Evolutionary conservation across 2,888 invertebrate genomes (phyloP).

Genomic region (Dolomedes plantarius): DNA sequence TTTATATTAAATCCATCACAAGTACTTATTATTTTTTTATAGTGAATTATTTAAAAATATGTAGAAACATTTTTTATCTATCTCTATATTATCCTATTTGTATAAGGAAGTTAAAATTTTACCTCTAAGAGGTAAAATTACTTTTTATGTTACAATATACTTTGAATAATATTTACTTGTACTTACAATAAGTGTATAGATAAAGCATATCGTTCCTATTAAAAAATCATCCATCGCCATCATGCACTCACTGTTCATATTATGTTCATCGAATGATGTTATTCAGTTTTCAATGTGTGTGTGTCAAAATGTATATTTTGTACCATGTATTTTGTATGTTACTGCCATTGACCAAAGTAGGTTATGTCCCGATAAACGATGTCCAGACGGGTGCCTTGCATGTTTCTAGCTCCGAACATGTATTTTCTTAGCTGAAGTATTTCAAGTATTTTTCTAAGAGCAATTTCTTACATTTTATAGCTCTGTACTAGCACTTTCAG

Average conservation of each 20-base stretch:
- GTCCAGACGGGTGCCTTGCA: conserved; percentile 49
- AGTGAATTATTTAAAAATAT: too few species aligned
- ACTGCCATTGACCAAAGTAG: conserved; percentile 12
- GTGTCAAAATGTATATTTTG: background rate
- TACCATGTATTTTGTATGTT: conserved; percentile 1
- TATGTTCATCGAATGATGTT: background rate
- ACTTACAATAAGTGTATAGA: too few species aligned
- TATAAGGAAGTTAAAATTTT: too few species aligned
- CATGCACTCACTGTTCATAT: background rate
- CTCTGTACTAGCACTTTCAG: background rate
- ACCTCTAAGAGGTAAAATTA: too few species aligned
- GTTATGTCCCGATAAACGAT: background rate
- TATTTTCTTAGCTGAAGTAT: background rate
- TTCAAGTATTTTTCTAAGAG: background rate
- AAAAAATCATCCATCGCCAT: too few species aligned
- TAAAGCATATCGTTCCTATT: too few species aligned
- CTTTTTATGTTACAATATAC: too few species aligned
- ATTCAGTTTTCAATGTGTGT: background rate
- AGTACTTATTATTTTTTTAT: too few species aligned
- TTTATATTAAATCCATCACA: too few species aligned
- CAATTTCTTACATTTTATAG: background rate
- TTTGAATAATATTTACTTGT: too few species aligned
- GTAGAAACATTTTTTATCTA: too few species aligned
- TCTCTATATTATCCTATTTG: too few species aligned
- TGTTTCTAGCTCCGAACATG: background rate